Evolutionary conservation across 2,113 vertebrate species (phyloP).

Genomic region (Pagrus major): DNA sequence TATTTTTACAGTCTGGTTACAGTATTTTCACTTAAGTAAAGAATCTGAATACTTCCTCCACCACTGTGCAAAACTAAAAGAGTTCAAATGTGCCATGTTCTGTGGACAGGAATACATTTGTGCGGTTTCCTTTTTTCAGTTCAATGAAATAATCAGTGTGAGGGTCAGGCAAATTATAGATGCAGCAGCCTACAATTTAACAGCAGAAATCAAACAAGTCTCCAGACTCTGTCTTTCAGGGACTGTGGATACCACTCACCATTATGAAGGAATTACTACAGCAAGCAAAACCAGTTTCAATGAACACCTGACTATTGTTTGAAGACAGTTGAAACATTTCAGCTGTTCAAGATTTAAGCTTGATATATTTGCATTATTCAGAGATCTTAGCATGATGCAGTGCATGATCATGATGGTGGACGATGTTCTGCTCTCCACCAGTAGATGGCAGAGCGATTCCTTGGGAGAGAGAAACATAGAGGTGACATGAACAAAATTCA

Average conservation of each 20-base stretch:
- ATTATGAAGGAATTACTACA: background rate
- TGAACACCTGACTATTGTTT: no score
- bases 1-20: no score
- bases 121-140: no score
- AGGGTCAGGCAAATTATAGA: background rate
- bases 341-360: background rate
- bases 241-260: no score
- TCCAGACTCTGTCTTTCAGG: background rate
- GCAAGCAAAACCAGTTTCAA: background rate
- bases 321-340: no score
- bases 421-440: background rate
- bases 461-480: background rate
- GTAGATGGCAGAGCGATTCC: constrained; percentile 44
- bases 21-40: no score
- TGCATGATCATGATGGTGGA: background rate
- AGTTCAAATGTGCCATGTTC: no score
- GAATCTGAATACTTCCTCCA: no score
- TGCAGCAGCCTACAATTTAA: background rate
- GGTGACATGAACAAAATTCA: background rate
- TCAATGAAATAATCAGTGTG: no score
- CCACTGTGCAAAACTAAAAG: no score
- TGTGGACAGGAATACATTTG: no score
- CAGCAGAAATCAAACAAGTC: background rate
- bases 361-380: background rate
- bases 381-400: background rate